Conservation (phyloP, 2,113 vertebrate species). For the Amphiprion percula region DNA sequence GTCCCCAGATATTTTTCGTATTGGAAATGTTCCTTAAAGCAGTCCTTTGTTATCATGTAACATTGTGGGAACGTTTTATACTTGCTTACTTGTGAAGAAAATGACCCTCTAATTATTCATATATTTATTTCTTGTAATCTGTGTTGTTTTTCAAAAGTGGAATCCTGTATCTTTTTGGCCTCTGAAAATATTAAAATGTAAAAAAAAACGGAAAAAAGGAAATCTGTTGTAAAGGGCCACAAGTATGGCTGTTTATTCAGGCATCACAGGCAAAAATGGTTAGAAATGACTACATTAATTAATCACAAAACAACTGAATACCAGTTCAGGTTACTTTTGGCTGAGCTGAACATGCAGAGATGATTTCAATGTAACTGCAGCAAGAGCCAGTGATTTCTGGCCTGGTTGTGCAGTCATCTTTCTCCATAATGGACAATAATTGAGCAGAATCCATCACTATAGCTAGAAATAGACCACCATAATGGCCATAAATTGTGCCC, state of each 20-base stretch:
- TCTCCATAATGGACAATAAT: conserved; percentile 95
- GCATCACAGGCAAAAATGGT: conserved; percentile 3
- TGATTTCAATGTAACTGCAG: conserved; percentile 81
- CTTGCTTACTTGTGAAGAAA: no score
- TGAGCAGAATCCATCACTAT: conserved; percentile 92
- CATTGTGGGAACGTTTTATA: no score
- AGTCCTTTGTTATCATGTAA: no score
- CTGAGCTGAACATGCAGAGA: conserved; percentile 66
- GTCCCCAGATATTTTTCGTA: no score
- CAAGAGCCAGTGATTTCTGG: conserved; percentile 82
- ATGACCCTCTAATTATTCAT: no score
- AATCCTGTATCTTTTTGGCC: no score
- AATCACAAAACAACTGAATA: conserved; percentile 17
- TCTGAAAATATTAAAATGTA: no score
- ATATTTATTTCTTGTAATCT: no score
- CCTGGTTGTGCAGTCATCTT: conserved; percentile 86
- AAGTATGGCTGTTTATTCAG: not conserved
- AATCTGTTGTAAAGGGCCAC: no score
- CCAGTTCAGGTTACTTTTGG: conserved; percentile 40
- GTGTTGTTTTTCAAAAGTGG: no score
- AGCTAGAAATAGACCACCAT: conserved; percentile 88
- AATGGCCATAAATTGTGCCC: conserved; percentile 90
- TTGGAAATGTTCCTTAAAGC: no score
- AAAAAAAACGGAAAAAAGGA: not conserved
- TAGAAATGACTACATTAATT: not conserved